Conservation (phyloP, 2,113 vertebrate genomes). For the Sardina pilchardus region DNA sequence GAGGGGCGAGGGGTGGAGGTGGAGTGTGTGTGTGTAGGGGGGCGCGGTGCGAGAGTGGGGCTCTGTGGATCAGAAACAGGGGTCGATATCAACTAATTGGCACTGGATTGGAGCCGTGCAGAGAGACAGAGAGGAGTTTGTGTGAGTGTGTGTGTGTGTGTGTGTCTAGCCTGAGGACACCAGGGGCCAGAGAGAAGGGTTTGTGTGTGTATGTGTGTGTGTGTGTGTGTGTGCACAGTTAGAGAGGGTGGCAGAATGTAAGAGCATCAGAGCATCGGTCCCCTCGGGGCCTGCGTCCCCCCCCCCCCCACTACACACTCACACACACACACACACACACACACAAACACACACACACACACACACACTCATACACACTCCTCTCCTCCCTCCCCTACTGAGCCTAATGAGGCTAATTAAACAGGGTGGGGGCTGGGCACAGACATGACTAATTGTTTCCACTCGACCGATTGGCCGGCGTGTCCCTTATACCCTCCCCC, state of each 20-base stretch:
- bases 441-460: slow-evolving; percentile 53
- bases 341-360: not conserved
- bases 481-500: slow-evolving; percentile 40
- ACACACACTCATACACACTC: slow-evolving; percentile 34
- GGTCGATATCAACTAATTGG: slow-evolving; percentile 16
- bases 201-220: slow-evolving; percentile 4
- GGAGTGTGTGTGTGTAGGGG: no score
- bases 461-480: slow-evolving; percentile 33
- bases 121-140: not conserved
- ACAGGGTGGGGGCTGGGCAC: slow-evolving; percentile 30
- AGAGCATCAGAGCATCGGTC: not conserved
- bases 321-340: not conserved
- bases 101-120: not conserved
- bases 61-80: not conserved
- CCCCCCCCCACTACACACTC: not conserved
- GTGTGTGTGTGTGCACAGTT: not conserved
- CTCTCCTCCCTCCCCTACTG: slow-evolving; percentile 31
- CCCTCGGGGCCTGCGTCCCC: not conserved
- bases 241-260: slow-evolving; percentile 4
- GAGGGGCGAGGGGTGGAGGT: not conserved
- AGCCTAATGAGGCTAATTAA: slow-evolving; percentile 51
- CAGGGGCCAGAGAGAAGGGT: not conserved
- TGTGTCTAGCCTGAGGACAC: slow-evolving; percentile 17
- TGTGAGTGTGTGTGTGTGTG: not conserved
- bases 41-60: not conserved